phyloP scores from a whole-genome alignment of 2,888 invertebrate species.

The Byasa hedistus region DNA sequence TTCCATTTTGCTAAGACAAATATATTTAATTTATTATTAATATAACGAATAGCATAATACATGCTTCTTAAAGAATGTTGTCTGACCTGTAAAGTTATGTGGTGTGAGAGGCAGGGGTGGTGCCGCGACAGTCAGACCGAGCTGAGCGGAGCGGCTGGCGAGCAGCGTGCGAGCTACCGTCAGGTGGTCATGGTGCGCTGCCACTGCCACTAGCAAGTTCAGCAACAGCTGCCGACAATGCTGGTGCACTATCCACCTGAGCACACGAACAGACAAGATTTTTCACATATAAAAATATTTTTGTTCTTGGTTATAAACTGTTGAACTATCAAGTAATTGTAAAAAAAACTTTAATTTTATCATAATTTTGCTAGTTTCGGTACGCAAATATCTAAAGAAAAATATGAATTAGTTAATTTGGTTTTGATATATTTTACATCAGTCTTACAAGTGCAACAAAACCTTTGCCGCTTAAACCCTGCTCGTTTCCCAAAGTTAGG shows the following conservation, averaged over 20 bases:
- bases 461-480: no score
- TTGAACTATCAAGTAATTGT: no score
- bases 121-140: slow-evolving; percentile 86
- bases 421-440: no score
- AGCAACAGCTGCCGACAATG: slow-evolving; percentile 96
- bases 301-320: no score
- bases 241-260: slow-evolving; percentile 91
- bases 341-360: no score
- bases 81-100: slow-evolving; percentile 88
- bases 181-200: slow-evolving; percentile 93
- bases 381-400: no score
- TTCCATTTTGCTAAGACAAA: no score
- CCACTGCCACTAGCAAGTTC: slow-evolving; percentile 93
- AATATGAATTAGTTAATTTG: no score
- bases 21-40: background rate
- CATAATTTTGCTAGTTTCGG: no score
- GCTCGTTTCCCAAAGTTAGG: no score
- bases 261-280: background rate
- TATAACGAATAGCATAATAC: background rate
- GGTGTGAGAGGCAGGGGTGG: slow-evolving; percentile 84
- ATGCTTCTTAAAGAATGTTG: background rate
- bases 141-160: slow-evolving; percentile 87
- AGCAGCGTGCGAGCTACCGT: slow-evolving; percentile 91
- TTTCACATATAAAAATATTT: background rate
- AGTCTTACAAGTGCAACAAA: no score